These are phyloP conservation scores for Arnoldichthys spilopterus DNA, from an alignment of 2,797 vertebrate genomes.

Conservation along the genomic window DNA sequence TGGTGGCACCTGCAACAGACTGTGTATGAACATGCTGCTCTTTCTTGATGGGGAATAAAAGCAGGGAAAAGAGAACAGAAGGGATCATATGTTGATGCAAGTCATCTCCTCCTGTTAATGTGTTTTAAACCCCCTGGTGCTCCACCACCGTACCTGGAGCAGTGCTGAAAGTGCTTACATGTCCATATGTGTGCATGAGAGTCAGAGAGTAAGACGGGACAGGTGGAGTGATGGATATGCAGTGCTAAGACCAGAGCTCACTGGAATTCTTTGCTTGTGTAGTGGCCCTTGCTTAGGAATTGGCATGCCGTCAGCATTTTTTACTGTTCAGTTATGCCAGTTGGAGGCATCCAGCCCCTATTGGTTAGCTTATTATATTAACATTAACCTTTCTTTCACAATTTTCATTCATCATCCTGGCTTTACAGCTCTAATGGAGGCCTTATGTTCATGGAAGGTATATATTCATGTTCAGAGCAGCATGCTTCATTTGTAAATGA, in stretches of 20 bases:
- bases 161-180: conserved; percentile 1
- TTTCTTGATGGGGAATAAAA: background rate
- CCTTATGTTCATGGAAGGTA: background rate
- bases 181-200: background rate
- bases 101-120: conserved; percentile 1
- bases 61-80: conserved; percentile 2
- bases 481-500: background rate
- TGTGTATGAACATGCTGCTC: background rate
- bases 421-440: background rate
- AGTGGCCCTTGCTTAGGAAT: conserved; percentile 66
- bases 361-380: conserved; percentile 64
- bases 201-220: conserved; percentile 1
- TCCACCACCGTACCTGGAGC: background rate
- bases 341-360: conserved; percentile 47
- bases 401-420: conserved; percentile 35
- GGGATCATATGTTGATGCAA: conserved; percentile 1
- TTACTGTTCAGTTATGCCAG: conserved; percentile 69
- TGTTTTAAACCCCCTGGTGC: background rate
- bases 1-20: conserved; percentile 1
- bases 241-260: conserved; percentile 62
- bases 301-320: conserved; percentile 59
- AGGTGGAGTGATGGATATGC: conserved; percentile 43
- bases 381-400: conserved; percentile 64
- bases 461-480: background rate
- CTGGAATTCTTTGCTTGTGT: conserved; percentile 30